A percentile compares a stretch with the other conserved stretches of the same genome.
phyloP scores from a whole-genome alignment of 2,797 vertebrate genomes.

The Anniella stebbinsi region DNA sequence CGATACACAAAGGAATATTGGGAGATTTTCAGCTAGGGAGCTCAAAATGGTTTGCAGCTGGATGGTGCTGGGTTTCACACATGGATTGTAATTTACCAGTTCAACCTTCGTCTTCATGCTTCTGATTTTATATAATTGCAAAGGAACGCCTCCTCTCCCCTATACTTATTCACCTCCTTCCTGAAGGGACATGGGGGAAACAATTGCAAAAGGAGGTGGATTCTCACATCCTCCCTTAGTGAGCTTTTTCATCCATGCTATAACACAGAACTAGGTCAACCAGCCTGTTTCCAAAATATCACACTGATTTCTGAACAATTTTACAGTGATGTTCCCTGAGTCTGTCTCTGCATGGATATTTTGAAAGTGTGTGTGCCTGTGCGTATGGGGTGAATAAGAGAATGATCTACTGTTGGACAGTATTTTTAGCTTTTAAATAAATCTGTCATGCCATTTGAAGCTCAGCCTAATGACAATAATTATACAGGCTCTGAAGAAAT shows the following conservation, averaged over 20 bases:
- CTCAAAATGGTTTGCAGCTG: neutral
- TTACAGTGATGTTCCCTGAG: constrained; percentile 64
- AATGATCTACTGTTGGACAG: constrained; percentile 67
- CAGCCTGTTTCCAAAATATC: constrained; percentile 69
- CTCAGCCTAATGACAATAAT: constrained; percentile 76
- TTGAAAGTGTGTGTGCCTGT: neutral
- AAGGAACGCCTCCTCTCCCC: constrained; percentile 50
- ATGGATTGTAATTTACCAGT: neutral
- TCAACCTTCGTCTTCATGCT: neutral
- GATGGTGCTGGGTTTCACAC: neutral
- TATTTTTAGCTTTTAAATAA: constrained; percentile 71
- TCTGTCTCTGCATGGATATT: constrained; percentile 58
- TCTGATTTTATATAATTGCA: constrained; percentile 59
- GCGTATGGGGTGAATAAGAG: constrained; percentile 48
- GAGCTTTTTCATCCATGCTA: constrained; percentile 64
- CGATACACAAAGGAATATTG: neutral
- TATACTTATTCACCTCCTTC: constrained; percentile 40
- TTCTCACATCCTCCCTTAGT: constrained; percentile 39
- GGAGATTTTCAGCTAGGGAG: neutral
- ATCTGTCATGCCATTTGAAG: constrained; percentile 67
- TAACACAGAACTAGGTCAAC: constrained; percentile 74
- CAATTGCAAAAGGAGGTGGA: constrained; percentile 57
- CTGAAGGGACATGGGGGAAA: constrained; percentile 56
- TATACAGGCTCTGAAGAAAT: constrained; percentile 72
- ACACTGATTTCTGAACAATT: constrained; percentile 71